phyloP scores from a whole-genome alignment of 2,888 invertebrate genomes.

The Teinopalpus imperialis region DNA sequence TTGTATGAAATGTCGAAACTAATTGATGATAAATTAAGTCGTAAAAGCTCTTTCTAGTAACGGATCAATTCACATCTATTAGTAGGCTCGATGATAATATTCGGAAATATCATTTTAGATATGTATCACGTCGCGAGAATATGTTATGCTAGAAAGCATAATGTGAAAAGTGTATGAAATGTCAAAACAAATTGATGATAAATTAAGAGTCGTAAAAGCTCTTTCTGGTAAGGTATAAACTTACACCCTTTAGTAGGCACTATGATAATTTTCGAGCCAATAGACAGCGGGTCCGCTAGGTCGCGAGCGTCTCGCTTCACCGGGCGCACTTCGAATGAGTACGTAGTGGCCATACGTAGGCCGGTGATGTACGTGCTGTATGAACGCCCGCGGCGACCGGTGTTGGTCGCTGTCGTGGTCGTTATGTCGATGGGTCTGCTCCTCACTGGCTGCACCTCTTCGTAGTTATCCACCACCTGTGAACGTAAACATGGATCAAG shows the following conservation, averaged over 20 bases:
- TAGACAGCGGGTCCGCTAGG: slow-evolving; percentile 76
- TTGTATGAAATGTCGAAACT: no score
- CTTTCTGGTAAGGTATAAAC: no score
- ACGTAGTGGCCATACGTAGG: slow-evolving; percentile 91
- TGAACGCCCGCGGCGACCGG: slow-evolving; percentile 49
- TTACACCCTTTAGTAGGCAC: slow-evolving; percentile 93
- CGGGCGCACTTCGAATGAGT: slow-evolving; percentile 89
- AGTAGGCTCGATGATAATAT: no score
- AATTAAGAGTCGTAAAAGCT: no score
- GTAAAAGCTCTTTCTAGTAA: no score
- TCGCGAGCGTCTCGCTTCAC: slow-evolving; percentile 77
- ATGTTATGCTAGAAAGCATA: no score
- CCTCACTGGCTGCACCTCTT: slow-evolving; percentile 50
- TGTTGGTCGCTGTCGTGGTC: slow-evolving; percentile 39
- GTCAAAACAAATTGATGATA: no score
- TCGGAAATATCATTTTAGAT: no score
- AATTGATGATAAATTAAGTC: no score
- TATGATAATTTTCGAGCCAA: slow-evolving; percentile 86
- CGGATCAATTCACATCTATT: no score
- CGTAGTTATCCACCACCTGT: slow-evolving; percentile 63
- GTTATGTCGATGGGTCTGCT: slow-evolving; percentile 39
- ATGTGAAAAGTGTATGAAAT: no score
- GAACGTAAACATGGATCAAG: slow-evolving; percentile 24
- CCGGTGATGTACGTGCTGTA: slow-evolving; percentile 85
- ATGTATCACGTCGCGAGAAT: no score